These are phyloP conservation scores for Misgurnus anguillicaudatus DNA, from an alignment of 2,113 vertebrate genomes.

Conservation along the genomic window DNA sequence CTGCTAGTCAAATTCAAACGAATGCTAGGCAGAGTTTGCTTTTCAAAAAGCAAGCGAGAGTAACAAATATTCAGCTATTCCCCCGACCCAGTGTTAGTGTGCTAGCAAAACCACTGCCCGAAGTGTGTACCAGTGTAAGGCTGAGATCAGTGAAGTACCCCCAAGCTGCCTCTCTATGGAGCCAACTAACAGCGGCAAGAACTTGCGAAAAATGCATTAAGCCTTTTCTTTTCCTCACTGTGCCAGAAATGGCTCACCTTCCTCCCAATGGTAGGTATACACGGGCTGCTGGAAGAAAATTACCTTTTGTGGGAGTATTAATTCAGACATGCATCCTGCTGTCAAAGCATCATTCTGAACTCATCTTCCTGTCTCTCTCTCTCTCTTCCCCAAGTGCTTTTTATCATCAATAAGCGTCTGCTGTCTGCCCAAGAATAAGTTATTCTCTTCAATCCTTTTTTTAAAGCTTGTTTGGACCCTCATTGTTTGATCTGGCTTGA, in stretches of 20 bases:
- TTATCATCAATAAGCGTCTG: slow-evolving; percentile 73
- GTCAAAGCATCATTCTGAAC: slow-evolving; percentile 73
- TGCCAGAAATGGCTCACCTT: slow-evolving; percentile 71
- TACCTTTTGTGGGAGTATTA: slow-evolving; percentile 76
- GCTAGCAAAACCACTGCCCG: slow-evolving; percentile 71
- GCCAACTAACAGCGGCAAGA: slow-evolving; percentile 50
- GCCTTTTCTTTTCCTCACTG: slow-evolving; percentile 54
- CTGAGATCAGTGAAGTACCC: slow-evolving; percentile 73
- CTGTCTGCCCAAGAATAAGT: slow-evolving; percentile 72
- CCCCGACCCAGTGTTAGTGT: slow-evolving; percentile 72
- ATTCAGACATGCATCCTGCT: slow-evolving; percentile 77
- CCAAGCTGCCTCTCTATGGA: slow-evolving; percentile 63
- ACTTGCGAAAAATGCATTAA: slow-evolving; percentile 66
- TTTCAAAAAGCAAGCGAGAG: slow-evolving; percentile 70
- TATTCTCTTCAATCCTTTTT: slow-evolving; percentile 71
- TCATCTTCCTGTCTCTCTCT: slow-evolving; percentile 62
- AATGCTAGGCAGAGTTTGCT: slow-evolving; percentile 67
- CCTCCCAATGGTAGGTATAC: slow-evolving; percentile 69
- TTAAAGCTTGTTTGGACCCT: slow-evolving; percentile 80
- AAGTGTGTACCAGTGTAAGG: slow-evolving; percentile 73
- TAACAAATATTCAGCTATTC: slow-evolving; percentile 64
- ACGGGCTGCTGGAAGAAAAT: slow-evolving; percentile 71
- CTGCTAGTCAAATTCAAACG: slow-evolving; percentile 69
- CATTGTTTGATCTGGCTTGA: slow-evolving; percentile 81
- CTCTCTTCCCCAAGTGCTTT: slow-evolving; percentile 46